A percentile compares a stretch with the other conserved stretches of the same genome.
Conservation (phyloP, 2,888 invertebrate genomes). For the Phytoseiulus persimilis region DNA sequence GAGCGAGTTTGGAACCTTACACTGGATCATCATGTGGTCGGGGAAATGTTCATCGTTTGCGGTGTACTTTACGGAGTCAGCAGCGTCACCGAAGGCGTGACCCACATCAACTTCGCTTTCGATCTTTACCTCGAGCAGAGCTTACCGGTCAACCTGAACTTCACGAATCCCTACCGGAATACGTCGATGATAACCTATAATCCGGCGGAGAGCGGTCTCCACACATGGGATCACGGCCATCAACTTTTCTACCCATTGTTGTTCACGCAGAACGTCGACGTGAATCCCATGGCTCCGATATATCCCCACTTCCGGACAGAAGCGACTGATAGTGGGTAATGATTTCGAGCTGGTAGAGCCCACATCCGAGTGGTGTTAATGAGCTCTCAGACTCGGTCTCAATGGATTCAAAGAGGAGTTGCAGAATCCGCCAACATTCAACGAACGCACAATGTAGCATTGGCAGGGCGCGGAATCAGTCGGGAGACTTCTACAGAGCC, state of each 20-base stretch:
- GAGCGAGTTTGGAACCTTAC: slow-evolving; percentile 80
- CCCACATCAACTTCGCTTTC: slow-evolving; percentile 75
- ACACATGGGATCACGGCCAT: slow-evolving; percentile 89
- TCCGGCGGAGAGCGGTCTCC: slow-evolving; percentile 66
- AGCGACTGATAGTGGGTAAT: background rate
- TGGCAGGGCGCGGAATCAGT: background rate
- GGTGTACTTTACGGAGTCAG: slow-evolving; percentile 90
- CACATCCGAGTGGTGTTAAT: background rate
- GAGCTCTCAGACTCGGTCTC: background rate
- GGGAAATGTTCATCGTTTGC: slow-evolving; percentile 94
- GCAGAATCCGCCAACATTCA: background rate
- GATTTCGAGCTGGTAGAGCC: background rate
- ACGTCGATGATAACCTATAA: slow-evolving; percentile 87
- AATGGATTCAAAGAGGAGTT: background rate
- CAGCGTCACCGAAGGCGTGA: slow-evolving; percentile 70
- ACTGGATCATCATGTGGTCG: slow-evolving; percentile 70
- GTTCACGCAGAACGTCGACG: slow-evolving; percentile 8
- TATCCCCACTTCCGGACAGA: background rate
- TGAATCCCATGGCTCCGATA: background rate
- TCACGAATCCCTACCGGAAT: slow-evolving; percentile 70
- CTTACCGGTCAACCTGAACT: slow-evolving; percentile 58
- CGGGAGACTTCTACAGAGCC: too few species aligned
- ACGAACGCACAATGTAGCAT: background rate
- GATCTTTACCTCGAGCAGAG: slow-evolving; percentile 76
- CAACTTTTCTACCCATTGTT: slow-evolving; percentile 71